Evolutionary conservation across 2,888 invertebrate species (phyloP), one percentile per base, ranked within the genome.

Genomic region (Acronicta aceris): DNA sequence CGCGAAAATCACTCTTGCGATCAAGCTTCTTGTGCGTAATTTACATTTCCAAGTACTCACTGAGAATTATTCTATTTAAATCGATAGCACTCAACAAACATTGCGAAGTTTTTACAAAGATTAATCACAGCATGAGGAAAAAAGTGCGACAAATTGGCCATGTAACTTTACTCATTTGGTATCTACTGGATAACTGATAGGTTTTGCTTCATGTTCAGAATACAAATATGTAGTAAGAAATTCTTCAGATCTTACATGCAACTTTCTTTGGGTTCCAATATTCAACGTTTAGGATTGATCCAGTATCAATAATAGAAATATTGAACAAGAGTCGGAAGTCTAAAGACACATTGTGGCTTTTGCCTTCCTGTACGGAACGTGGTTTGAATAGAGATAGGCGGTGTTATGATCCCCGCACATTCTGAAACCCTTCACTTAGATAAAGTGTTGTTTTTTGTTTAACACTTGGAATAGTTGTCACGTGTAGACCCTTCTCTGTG

Each of bases 311-410:
- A 90, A 90, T 88, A 88, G 84, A 89, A 89, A 91, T 89, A 90
- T 89, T 84, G 86, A 85, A 87, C 86, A 88, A 77, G 82, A 88
- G 73, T 89, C 89, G 90, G 89, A 91, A 90, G 89, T 87, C 84
- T 80, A 81, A 81, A 84, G 87, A 85, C 89, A 90, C 87, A 86
- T 86, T 90, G 89, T 86, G 89, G 89, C 83, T 89, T 91, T 89
- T 88, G 90, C 91, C 89, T 90, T 91, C 92, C 90, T 87, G 83
- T 74, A 69, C 63, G 66, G 68, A 56, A 67, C 87, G 87, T 85
- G 89, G 65, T 73, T 79, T 79, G 92, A 90, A 93, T 92, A 89
- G 83, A 83, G 81, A 93, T 88, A 67, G 75, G 60, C 76, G 63
- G 77, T 76, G 84, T 84, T 86, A 86, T 82, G 78, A 83, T 74